A percentile compares a stretch with the other conserved stretches of the same genome.
These are phyloP conservation scores for Pollenia amentaria DNA, from an alignment of 2,888 invertebrate species.

Conservation along the genomic window DNA sequence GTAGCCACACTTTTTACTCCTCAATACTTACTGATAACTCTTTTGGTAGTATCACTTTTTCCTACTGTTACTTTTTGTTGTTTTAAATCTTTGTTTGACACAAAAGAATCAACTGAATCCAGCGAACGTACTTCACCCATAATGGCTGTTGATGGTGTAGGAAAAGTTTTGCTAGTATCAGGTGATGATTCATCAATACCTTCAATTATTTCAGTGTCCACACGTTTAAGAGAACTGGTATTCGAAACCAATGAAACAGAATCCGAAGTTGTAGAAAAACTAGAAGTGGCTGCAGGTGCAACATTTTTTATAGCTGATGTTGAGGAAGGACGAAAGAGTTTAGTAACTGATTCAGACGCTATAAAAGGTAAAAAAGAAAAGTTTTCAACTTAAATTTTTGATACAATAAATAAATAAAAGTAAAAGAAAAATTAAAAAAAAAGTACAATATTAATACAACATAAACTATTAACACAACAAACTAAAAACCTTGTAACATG, in stretches of 20 bases:
- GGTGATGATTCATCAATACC: constrained; percentile 70
- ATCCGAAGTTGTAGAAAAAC: constrained; percentile 75
- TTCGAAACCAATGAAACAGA: constrained; percentile 83
- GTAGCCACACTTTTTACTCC: not conserved
- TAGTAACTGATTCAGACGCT: constrained; percentile 83
- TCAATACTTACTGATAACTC: constrained; percentile 72
- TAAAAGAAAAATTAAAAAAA: constrained; percentile 6
- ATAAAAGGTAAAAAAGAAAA: constrained; percentile 64
- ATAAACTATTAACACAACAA: constrained; percentile 72
- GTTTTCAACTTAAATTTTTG: constrained; percentile 42
- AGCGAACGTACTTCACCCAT: constrained; percentile 71
- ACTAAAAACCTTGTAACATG: constrained; percentile 67
- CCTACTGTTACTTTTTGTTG: constrained; percentile 30
- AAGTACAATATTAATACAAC: constrained; percentile 53
- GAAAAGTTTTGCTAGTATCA: constrained; percentile 72
- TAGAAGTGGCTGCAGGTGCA: constrained; percentile 78
- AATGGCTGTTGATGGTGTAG: constrained; percentile 70
- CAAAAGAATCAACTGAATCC: constrained; percentile 70
- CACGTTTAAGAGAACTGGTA: constrained; percentile 81
- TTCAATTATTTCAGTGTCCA: constrained; percentile 69
- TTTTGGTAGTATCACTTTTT: constrained; percentile 52
- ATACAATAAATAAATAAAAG: constrained; percentile 21
- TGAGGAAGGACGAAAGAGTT: constrained; percentile 83
- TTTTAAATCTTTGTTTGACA: constrained; percentile 59
- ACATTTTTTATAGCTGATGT: constrained; percentile 78